Evolutionary conservation across 2,888 invertebrate genomes (phyloP).

Genomic region (Oscheius sp.): DNA sequence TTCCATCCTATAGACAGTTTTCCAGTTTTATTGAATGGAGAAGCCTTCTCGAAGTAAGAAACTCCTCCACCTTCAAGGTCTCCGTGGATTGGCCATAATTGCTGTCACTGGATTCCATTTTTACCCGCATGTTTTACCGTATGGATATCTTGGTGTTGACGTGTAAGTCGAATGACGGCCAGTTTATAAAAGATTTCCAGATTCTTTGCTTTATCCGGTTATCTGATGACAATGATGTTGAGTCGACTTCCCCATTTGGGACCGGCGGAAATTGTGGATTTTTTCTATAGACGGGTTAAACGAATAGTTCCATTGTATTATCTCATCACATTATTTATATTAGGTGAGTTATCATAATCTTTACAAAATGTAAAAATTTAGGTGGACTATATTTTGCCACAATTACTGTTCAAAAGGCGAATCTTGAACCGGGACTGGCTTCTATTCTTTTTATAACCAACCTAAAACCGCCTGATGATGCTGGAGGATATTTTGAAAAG

Average conservation of each 20-base stretch:
- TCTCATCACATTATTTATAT: neutral
- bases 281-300: conserved; percentile 9
- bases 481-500: conserved; percentile 2
- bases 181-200: no score
- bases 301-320: conserved; percentile 18
- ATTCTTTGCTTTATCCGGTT: conserved; percentile 19
- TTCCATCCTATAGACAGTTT: no score
- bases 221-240: conserved; percentile 27
- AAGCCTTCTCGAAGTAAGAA: no score
- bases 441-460: conserved; percentile 2
- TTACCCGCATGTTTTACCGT: neutral
- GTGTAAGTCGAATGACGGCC: neutral
- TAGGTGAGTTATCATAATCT: neutral
- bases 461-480: neutral
- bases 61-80: conserved; percentile 15
- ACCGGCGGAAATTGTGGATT: neutral
- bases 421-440: neutral
- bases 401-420: neutral
- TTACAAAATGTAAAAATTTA: neutral
- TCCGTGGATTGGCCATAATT: conserved; percentile 8
- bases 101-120: neutral
- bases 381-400: neutral
- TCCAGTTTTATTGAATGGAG: no score
- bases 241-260: neutral
- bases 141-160: conserved; percentile 19